Evolutionary conservation across 2,797 vertebrate genomes (phyloP).

Genomic region (Poecile montanus): DNA sequence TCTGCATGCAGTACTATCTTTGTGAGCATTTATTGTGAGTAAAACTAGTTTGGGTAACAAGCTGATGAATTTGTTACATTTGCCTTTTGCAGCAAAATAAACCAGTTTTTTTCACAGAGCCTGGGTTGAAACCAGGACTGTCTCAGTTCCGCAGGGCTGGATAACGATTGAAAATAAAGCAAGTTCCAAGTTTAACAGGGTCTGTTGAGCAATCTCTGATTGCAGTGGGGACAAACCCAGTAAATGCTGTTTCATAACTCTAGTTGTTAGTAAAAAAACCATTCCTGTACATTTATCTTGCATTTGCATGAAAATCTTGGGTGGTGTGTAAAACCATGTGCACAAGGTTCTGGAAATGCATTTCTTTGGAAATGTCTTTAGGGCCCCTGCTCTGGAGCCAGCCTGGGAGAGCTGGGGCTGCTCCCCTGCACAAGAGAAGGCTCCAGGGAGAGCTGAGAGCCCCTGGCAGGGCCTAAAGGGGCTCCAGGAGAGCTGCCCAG

Average conservation of each 20-base stretch:
- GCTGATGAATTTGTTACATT: not conserved
- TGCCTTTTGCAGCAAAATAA: not conserved
- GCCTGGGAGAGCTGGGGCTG: not conserved
- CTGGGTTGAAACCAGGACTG: not conserved
- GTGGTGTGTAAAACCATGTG: not conserved
- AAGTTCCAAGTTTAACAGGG: not conserved
- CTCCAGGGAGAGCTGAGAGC: not conserved
- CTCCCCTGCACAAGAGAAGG: not conserved
- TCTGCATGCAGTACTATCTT: not conserved
- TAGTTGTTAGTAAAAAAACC: not conserved
- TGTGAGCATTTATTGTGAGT: not conserved
- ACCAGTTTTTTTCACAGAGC: not conserved
- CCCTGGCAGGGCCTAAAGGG: not conserved
- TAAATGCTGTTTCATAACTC: not conserved
- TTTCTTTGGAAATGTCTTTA: not conserved
- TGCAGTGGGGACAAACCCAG: not conserved
- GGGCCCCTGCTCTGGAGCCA: not conserved
- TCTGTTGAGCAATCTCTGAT: not conserved
- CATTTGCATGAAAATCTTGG: not conserved
- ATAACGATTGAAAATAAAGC: not conserved
- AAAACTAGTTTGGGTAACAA: not conserved
- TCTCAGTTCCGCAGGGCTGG: not conserved
- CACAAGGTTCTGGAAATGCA: not conserved
- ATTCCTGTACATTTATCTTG: not conserved
- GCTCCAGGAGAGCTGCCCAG: not conserved